Evolutionary conservation across 2,113 vertebrate species (phyloP), one percentile per base, ranked within the genome.

Genomic region (Lucifuga dentata): DNA sequence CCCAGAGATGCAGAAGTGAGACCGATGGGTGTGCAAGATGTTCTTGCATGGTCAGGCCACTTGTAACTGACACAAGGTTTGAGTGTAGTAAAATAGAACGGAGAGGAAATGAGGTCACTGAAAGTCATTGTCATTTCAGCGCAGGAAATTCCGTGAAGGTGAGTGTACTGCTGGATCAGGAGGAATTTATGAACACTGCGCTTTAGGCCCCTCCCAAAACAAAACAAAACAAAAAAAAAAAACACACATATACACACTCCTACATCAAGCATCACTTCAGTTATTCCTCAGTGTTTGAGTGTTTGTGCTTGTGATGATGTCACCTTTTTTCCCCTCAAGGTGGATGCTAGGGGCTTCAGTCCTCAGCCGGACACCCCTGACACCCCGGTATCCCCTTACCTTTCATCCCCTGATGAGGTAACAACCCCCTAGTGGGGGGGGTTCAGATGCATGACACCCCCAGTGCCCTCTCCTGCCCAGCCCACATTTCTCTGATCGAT

Each of bases 321-420:
- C 61, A 83, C 88, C 76, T 79, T 92, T 46, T 92, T 86, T 77
- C 80, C 76, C 84, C 57, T 84, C 45, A 94, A 93, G 92, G 93
- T 93, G 86, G 91, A 92, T 78, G 62, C 83, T 89, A 88, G 83
- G 91, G 90, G 73, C 53, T 77, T 80, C 84, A 88, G 74, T 85
- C 86, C 82, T 72, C 89, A 60, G 78, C 83, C 85, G 35, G 91
- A 90, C 40, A 88, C 89, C 84, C 88, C 92, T 1, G 80, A 91
- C 63, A 91, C 86, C 86, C 89, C 88, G 55, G 85, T 79, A 75
- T 77, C 88, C 83, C 88, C 90, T 63, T 76, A 83, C 77, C 78
- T 90, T 68, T 68, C 85, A 8, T 89, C 92, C 82, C 88, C 91
- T 0, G 78, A 91, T 57, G 88, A 94, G 93, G 92, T 94, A 93